Conservation (phyloP, 64 coral and sea anemone genomes). For the Acropora tenuis region DNA sequence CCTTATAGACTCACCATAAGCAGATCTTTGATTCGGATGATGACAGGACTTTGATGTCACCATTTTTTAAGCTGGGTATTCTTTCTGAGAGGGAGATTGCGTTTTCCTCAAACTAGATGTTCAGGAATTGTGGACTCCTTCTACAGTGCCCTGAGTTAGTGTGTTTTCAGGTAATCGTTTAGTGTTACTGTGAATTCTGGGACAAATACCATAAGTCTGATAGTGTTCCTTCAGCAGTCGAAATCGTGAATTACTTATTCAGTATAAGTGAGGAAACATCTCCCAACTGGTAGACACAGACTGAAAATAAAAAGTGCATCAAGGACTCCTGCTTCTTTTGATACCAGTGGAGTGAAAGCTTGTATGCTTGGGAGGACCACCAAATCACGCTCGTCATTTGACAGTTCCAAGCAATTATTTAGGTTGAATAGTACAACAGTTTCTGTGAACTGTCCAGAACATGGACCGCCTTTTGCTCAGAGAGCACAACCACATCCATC, state of each 20-base stretch:
- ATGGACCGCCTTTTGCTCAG: neutral
- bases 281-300: neutral
- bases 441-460: slow-evolving; percentile 21
- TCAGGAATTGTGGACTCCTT: neutral
- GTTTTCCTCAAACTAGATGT: slow-evolving; percentile 35
- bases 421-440: neutral
- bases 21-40: slow-evolving; percentile 51
- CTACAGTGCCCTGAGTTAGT: neutral
- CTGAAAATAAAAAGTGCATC: slow-evolving; percentile 18
- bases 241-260: slow-evolving; percentile 25
- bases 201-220: slow-evolving; percentile 2
- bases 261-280: slow-evolving; percentile 24
- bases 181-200: slow-evolving; percentile 17
- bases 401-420: slow-evolving; percentile 31
- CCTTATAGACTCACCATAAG: slow-evolving; percentile 25
- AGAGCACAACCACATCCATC: slow-evolving; percentile 11
- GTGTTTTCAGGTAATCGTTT: slow-evolving; percentile 24
- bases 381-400: slow-evolving; percentile 29
- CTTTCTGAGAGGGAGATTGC: slow-evolving; percentile 13
- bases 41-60: slow-evolving; percentile 42
- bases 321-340: slow-evolving; percentile 25
- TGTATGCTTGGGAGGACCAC: slow-evolving; percentile 21
- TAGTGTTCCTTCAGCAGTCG: slow-evolving; percentile 7
- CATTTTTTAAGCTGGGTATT: slow-evolving; percentile 39
- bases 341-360: slow-evolving; percentile 2